A percentile compares a stretch with the other conserved stretches of the same genome.
Evolutionary conservation across 2,888 invertebrate genomes (phyloP).

Genomic region (Eupithecia tripunctaria): DNA sequence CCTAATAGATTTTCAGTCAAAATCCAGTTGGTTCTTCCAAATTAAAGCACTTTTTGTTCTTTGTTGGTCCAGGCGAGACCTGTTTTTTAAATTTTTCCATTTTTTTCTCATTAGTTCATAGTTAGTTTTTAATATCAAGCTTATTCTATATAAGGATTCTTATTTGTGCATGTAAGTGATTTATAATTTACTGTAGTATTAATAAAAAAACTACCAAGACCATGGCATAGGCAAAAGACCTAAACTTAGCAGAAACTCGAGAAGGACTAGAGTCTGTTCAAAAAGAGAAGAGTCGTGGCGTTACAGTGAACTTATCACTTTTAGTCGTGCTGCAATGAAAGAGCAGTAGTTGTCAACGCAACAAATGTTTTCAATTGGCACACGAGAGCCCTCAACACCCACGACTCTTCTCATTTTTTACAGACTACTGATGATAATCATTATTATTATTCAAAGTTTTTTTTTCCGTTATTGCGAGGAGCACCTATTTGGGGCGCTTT

Average conservation of each 20-base stretch:
- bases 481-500: neutral
- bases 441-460: neutral
- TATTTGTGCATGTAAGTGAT: slow-evolving; percentile 34
- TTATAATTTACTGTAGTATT: neutral
- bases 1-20: slow-evolving; percentile 54
- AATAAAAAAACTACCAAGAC: neutral
- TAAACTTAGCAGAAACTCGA: neutral
- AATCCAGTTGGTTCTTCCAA: slow-evolving; percentile 63
- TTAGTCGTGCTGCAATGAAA: too few species aligned
- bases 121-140: slow-evolving; percentile 36
- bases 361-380: too few species aligned
- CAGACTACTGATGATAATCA: neutral
- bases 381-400: too few species aligned
- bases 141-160: slow-evolving; percentile 24
- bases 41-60: slow-evolving; percentile 71
- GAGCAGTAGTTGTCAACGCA: too few species aligned
- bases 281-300: too few species aligned
- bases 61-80: slow-evolving; percentile 60
- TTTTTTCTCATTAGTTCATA: slow-evolving; percentile 35
- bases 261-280: too few species aligned
- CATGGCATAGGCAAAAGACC: neutral
- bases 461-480: neutral
- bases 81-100: slow-evolving; percentile 61
- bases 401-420: too few species aligned
- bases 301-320: too few species aligned